Conservation (phyloP, 2,113 vertebrate genomes). For the Heliornis fulica region DNA sequence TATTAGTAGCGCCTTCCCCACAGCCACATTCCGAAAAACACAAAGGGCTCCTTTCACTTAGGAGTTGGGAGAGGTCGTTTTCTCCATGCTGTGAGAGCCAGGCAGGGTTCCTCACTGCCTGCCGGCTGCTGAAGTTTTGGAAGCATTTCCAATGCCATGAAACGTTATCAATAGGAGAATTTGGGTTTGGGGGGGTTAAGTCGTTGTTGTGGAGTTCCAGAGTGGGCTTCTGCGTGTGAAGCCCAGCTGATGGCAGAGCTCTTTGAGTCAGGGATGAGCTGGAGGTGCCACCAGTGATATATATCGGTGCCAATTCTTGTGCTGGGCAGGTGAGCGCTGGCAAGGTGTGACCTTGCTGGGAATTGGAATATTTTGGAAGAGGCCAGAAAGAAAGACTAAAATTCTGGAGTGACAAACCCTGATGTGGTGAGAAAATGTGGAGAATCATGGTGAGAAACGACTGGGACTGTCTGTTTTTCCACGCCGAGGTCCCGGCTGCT, state of each 20-base stretch:
- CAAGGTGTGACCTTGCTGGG: neutral
- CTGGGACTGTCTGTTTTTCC: neutral
- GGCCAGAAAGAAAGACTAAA: neutral
- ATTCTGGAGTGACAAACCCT: neutral
- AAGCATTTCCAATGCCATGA: accelerated
- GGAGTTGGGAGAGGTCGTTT: neutral
- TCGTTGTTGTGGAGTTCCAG: neutral
- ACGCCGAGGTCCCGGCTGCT: accelerated
- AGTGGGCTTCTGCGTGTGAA: accelerated
- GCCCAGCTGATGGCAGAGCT: neutral
- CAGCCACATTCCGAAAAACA: neutral
- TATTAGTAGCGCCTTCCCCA: neutral
- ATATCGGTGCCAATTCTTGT: neutral
- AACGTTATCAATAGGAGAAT: neutral
- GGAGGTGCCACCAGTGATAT: neutral
- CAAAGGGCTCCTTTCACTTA: neutral
- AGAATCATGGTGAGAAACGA: neutral
- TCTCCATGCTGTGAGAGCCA: neutral
- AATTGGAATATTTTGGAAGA: neutral
- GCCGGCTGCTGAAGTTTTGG: neutral
- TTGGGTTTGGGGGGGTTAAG: accelerated
- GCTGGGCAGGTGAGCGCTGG: accelerated
- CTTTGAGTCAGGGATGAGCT: neutral
- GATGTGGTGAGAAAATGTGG: neutral
- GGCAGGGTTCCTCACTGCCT: neutral